Evolutionary conservation across 2,797 vertebrate species (phyloP).

Genomic region (Buceros bicornis): DNA sequence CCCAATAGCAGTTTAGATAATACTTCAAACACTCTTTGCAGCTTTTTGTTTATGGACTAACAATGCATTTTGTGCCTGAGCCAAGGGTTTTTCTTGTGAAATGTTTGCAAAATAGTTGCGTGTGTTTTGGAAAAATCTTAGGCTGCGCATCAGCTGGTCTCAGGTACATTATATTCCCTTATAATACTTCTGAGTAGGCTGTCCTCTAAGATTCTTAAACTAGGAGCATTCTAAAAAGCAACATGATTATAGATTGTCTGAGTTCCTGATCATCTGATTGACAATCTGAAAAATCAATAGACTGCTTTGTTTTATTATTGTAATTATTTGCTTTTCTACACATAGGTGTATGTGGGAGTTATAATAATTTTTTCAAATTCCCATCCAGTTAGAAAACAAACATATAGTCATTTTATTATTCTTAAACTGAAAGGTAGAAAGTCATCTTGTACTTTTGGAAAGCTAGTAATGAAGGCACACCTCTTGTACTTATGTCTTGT

Average conservation of each 20-base stretch:
- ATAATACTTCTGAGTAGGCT: background rate
- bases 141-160: background rate
- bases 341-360: background rate
- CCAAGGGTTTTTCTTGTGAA: background rate
- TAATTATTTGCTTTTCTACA: background rate
- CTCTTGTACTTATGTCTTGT: background rate
- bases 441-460: background rate
- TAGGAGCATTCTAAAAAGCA: background rate
- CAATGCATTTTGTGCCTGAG: background rate
- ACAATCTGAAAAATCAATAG: background rate
- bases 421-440: background rate
- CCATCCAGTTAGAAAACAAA: background rate
- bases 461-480: background rate
- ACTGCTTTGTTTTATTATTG: background rate
- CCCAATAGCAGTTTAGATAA: background rate
- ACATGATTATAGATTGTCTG: background rate
- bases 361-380: background rate
- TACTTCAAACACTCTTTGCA: background rate
- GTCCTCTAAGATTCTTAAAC: background rate
- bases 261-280: background rate
- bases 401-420: background rate
- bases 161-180: background rate
- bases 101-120: background rate
- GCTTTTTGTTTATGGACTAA: background rate
- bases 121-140: background rate